A percentile compares a stretch with the other conserved stretches of the same genome.
These are phyloP conservation scores for Aurelia aurita DNA, from an alignment of 30 jellyfish, hydroid and myxozoan species.

Conservation along the genomic window DNA sequence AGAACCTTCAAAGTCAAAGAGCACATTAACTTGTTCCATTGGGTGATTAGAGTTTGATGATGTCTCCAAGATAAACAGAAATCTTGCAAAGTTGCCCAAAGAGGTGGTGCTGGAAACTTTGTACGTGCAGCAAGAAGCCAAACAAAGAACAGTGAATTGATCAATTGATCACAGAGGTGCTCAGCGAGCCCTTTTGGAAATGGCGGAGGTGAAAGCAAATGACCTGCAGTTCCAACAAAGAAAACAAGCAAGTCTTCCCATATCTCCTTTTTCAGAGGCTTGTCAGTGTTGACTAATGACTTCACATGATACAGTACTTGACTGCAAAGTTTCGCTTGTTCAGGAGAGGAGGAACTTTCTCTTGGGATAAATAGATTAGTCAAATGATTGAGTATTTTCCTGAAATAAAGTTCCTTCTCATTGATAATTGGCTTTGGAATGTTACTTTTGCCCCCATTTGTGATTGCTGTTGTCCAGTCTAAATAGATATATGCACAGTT, in stretches of 20 bases:
- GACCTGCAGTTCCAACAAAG: slow-evolving; percentile 90
- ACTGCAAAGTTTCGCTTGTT: slow-evolving; percentile 86
- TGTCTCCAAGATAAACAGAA: slow-evolving; percentile 92
- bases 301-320: slow-evolving; percentile 78
- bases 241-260: slow-evolving; percentile 85
- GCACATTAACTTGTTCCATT: slow-evolving; percentile 89
- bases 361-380: slow-evolving; percentile 89
- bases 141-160: slow-evolving; percentile 71
- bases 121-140: slow-evolving; percentile 88
- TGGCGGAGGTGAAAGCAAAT: slow-evolving; percentile 94
- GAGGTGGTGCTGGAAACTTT: slow-evolving; percentile 93
- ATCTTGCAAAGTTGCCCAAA: slow-evolving; percentile 95
- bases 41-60: slow-evolving; percentile 81
- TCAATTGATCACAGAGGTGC: slow-evolving; percentile 91
- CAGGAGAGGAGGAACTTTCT: slow-evolving; percentile 82
- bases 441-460: slow-evolving; percentile 70
- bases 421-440: slow-evolving; percentile 83
- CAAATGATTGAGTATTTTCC: slow-evolving; percentile 77
- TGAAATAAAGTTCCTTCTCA: slow-evolving; percentile 75
- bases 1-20: slow-evolving; percentile 79
- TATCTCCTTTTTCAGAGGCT: slow-evolving; percentile 48
- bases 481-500: slow-evolving; percentile 87
- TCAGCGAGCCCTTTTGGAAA: slow-evolving; percentile 90
- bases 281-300: slow-evolving; percentile 51
- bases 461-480: slow-evolving; percentile 86